These are phyloP conservation scores for Tetragonula clypearis DNA, from an alignment of 1,140 invertebrate genomes.

Conservation along the genomic window DNA sequence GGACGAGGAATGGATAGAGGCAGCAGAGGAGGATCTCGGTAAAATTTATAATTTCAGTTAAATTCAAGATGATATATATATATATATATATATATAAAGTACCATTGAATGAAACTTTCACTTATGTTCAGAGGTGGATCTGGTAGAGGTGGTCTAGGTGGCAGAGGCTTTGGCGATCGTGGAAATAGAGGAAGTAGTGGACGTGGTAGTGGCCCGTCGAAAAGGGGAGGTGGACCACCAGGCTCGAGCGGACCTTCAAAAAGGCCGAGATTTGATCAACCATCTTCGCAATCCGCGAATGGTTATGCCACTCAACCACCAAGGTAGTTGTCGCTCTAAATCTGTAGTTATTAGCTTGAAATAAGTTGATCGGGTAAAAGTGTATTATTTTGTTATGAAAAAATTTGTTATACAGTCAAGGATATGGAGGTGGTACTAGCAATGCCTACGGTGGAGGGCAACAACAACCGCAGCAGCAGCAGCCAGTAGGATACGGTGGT, in stretches of 20 bases:
- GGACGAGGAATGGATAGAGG: constrained; percentile 75
- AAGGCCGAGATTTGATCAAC: constrained; percentile 78
- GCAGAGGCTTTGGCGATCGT: constrained; percentile 74
- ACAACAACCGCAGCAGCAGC: constrained; percentile 72
- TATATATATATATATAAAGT: not conserved
- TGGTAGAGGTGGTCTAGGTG: constrained; percentile 72
- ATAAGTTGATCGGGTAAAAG: not conserved
- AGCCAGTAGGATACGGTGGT: constrained; percentile 71
- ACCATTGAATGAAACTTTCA: not conserved
- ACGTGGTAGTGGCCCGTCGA: constrained; percentile 74
- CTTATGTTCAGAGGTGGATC: constrained; percentile 69
- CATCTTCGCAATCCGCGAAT: constrained; percentile 75
- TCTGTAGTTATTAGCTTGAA: not conserved
- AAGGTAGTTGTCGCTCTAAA: constrained; percentile 47
- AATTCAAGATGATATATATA: not conserved
- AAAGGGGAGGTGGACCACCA: constrained; percentile 78
- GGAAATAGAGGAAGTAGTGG: constrained; percentile 70
- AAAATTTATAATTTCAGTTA: constrained; percentile 4
- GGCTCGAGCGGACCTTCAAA: constrained; percentile 79
- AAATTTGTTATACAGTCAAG: constrained; percentile 64
- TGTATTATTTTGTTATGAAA: not conserved
- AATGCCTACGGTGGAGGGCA: constrained; percentile 75
- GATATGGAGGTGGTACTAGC: constrained; percentile 67
- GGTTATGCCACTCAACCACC: constrained; percentile 77
- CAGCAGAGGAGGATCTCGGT: constrained; percentile 75